These are phyloP conservation scores for Podargus strigoides DNA, from an alignment of 2,797 vertebrate species.

Conservation along the genomic window DNA sequence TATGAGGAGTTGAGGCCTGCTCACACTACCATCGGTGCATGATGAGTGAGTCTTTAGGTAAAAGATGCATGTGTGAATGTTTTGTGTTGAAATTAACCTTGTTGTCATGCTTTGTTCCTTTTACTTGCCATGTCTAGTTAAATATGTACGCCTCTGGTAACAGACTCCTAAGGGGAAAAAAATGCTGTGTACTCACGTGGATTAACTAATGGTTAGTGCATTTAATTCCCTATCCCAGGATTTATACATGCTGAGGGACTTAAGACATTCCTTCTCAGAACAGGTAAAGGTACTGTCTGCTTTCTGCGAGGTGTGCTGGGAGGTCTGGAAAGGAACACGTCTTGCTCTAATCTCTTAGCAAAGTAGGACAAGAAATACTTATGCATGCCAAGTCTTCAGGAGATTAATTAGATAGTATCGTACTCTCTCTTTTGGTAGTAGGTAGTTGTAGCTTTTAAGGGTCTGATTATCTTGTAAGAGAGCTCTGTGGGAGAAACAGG, in stretches of 20 bases:
- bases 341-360: not conserved
- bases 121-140: not conserved
- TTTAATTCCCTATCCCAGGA: not conserved
- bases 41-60: not conserved
- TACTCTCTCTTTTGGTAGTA: not conserved
- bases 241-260: not conserved
- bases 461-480: not conserved
- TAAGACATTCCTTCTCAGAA: not conserved
- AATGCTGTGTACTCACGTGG: not conserved
- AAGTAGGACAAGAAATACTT: not conserved
- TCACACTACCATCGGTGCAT: not conserved
- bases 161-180: not conserved
- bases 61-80: accelerated
- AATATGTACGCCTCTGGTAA: not conserved
- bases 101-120: not conserved
- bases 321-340: not conserved
- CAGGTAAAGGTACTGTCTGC: not conserved
- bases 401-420: not conserved
- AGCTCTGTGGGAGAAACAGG: not conserved
- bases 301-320: not conserved
- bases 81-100: not conserved
- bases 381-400: not conserved
- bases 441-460: not conserved
- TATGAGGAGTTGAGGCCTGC: not conserved
- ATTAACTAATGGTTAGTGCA: not conserved